phyloP scores from a whole-genome alignment of 2,888 invertebrate genomes.

The Brachycybe producta region DNA sequence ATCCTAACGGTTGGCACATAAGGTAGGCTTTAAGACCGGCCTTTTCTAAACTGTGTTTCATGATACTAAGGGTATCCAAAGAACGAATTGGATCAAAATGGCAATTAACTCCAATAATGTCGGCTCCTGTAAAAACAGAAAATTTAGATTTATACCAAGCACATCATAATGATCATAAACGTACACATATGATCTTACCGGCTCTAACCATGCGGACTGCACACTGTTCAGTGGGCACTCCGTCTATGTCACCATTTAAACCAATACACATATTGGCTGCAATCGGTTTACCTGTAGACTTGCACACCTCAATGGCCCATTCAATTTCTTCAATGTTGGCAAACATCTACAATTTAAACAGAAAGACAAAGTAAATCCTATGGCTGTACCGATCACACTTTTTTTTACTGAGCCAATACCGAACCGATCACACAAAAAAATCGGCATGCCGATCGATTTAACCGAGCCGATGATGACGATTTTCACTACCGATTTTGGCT shows the following conservation, averaged over 20 bases:
- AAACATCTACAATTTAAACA: constrained; percentile 32
- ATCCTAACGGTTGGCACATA: constrained; percentile 32
- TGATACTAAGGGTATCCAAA: constrained; percentile 28
- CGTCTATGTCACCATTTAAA: constrained; percentile 34
- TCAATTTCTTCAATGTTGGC: constrained; percentile 35
- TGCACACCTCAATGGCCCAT: constrained; percentile 34
- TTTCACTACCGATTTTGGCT: no score
- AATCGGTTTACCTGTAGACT: constrained; percentile 29
- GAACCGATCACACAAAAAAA: no score
- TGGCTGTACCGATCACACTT: no score
- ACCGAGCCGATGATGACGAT: no score
- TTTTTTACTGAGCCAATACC: no score
- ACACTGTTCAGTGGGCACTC: constrained; percentile 30
- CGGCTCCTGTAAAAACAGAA: no score
- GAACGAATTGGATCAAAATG: constrained; percentile 33
- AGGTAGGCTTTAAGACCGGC: constrained; percentile 30
- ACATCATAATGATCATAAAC: no score
- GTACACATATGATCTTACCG: no score
- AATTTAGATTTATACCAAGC: no score
- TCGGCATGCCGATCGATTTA: no score
- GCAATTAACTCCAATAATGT: constrained; percentile 35
- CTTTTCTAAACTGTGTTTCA: constrained; percentile 32
- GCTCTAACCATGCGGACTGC: constrained; percentile 34
- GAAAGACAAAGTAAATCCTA: no score
- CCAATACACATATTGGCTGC: constrained; percentile 37